A percentile compares a stretch with the other conserved stretches of the same genome.
phyloP scores from a whole-genome alignment of 2,113 vertebrate species.

The Bufo bufo region DNA sequence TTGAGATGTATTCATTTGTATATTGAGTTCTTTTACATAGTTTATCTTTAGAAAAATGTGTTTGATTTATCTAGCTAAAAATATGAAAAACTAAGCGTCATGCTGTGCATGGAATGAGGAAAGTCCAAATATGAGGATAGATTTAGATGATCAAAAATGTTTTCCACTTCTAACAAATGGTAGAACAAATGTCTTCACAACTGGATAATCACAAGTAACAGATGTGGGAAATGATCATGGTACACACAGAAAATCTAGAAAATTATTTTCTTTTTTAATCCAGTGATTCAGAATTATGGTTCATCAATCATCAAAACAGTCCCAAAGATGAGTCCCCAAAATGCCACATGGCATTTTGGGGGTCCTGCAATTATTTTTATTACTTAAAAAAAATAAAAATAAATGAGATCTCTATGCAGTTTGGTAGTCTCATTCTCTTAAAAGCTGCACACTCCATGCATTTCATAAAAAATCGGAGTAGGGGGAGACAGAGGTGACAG shows the following conservation, averaged over 20 bases:
- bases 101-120: slow-evolving; percentile 31
- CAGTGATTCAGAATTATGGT: too few species aligned
- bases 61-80: slow-evolving; percentile 42
- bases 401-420: too few species aligned
- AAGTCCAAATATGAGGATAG: not conserved
- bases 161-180: not conserved
- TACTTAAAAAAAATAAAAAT: too few species aligned
- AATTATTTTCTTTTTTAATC: not conserved
- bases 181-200: not conserved
- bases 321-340: too few species aligned
- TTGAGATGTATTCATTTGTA: slow-evolving; percentile 39
- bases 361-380: too few species aligned
- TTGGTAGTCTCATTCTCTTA: too few species aligned
- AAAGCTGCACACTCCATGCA: too few species aligned
- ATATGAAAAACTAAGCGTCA: slow-evolving; percentile 6
- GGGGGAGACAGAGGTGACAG: too few species aligned
- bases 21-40: slow-evolving; percentile 36
- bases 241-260: not conserved
- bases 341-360: too few species aligned
- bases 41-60: slow-evolving; percentile 46
- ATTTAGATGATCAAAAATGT: not conserved
- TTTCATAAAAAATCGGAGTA: too few species aligned
- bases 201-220: not conserved
- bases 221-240: not conserved
- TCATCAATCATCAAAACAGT: too few species aligned